Evolutionary conservation across 2,888 invertebrate genomes (phyloP).

Genomic region (Panopea generosa): DNA sequence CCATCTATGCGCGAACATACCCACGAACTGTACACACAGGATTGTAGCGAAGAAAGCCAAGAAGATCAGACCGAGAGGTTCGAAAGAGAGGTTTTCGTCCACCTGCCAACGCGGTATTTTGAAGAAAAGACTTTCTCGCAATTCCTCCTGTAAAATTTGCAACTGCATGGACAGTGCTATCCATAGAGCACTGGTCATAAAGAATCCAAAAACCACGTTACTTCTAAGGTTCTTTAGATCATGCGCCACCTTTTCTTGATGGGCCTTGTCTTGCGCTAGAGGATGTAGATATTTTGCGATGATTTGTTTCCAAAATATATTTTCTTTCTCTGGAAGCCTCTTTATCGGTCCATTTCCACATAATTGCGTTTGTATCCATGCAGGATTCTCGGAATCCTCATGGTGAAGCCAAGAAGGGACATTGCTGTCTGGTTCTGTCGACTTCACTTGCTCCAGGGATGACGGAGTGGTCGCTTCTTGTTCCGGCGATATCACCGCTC

Average conservation of each 20-base stretch:
- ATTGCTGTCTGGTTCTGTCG: not conserved
- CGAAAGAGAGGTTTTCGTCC: constrained; percentile 70
- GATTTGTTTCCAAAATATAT: constrained; percentile 97
- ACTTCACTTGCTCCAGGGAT: not conserved
- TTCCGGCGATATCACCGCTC: too few species aligned
- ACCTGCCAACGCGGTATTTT: constrained; percentile 69
- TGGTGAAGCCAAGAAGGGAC: not conserved
- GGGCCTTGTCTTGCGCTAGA: constrained; percentile 94
- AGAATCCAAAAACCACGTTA: constrained; percentile 78
- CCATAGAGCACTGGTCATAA: constrained; percentile 99
- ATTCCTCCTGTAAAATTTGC: constrained; percentile 89
- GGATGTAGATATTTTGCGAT: constrained; percentile 97
- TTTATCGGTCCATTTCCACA: constrained; percentile 96
- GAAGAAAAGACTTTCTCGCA: constrained; percentile 88
- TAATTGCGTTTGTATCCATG: constrained; percentile 96
- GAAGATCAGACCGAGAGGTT: constrained; percentile 93
- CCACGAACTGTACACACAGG: constrained; percentile 97
- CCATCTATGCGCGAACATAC: constrained; percentile 99
- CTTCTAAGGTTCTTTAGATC: constrained; percentile 75
- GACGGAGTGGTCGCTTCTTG: not conserved
- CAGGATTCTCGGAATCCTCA: constrained; percentile 94
- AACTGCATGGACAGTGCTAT: constrained; percentile 99
- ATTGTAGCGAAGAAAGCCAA: constrained; percentile 99
- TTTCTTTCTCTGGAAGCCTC: constrained; percentile 92
- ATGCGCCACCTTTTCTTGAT: constrained; percentile 71